Conservation (phyloP, 2,888 invertebrate species). For the Drosophila neotestacea region DNA sequence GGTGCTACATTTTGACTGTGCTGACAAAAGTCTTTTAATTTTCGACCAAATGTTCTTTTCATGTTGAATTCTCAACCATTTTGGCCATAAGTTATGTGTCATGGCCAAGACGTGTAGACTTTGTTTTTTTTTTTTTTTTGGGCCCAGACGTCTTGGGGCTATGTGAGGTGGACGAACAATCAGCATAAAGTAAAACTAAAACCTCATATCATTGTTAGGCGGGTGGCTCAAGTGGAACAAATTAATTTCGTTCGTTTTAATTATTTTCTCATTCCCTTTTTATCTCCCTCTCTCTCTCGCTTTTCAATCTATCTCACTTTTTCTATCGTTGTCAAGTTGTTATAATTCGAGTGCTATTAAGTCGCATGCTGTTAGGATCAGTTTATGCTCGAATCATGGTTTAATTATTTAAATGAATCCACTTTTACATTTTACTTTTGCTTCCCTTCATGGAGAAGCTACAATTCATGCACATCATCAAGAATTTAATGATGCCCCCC, state of each 20-base stretch:
- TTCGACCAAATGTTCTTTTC: constrained; percentile 57
- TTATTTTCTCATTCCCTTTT: constrained; percentile 41
- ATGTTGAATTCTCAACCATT: constrained; percentile 50
- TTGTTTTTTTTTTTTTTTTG: not conserved
- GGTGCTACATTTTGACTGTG: constrained; percentile 15
- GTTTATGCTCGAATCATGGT: constrained; percentile 64
- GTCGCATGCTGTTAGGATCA: constrained; percentile 61
- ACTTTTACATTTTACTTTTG: constrained; percentile 49
- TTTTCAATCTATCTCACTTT: constrained; percentile 12
- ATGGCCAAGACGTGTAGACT: constrained; percentile 59
- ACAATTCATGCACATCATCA: constrained; percentile 66
- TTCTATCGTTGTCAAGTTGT: constrained; percentile 56
- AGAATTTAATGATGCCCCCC: constrained; percentile 46
- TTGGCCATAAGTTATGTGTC: constrained; percentile 68
- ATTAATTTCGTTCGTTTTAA: constrained; percentile 77
- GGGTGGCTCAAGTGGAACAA: constrained; percentile 81
- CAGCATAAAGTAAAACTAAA: constrained; percentile 53
- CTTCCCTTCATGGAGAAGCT: constrained; percentile 13
- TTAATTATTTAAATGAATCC: constrained; percentile 78
- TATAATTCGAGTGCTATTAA: constrained; percentile 75
- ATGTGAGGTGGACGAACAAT: constrained; percentile 35
- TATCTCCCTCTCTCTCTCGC: constrained; percentile 12
- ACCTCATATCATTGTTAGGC: constrained; percentile 79
- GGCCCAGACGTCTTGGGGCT: constrained; percentile 11
- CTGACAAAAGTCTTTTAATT: constrained; percentile 55